phyloP scores from a whole-genome alignment of 2,888 invertebrate genomes.

The Bellardia pandia region DNA sequence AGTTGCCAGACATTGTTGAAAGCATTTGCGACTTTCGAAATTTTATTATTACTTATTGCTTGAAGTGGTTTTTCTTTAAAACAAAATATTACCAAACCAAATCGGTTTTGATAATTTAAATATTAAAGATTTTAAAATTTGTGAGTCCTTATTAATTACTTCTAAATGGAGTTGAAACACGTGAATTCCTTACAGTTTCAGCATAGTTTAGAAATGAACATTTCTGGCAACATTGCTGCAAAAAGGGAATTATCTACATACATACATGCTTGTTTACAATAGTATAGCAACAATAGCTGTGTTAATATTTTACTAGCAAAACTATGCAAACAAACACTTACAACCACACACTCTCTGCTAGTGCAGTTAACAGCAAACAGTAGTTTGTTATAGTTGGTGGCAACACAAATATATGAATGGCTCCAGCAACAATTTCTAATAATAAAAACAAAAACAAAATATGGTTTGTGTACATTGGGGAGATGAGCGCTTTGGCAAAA shows the following conservation, averaged over 20 bases:
- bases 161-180: too few species aligned
- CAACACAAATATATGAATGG: neutral
- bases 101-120: too few species aligned
- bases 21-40: too few species aligned
- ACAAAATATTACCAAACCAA: too few species aligned
- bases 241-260: neutral
- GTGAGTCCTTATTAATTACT: too few species aligned
- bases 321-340: neutral
- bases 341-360: too few species aligned
- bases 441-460: conserved; percentile 4
- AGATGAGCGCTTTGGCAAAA: conserved; percentile 9
- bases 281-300: neutral
- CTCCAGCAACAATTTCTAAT: neutral
- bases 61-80: too few species aligned
- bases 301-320: conserved; percentile 10
- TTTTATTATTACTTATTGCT: too few species aligned
- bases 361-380: conserved; percentile 3
- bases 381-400: neutral
- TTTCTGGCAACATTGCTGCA: neutral
- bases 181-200: too few species aligned
- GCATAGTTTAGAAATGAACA: neutral
- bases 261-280: neutral
- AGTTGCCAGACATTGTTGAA: conserved; percentile 12
- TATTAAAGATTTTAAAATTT: too few species aligned
- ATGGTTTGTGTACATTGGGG: neutral